A percentile compares a stretch with the other conserved stretches of the same genome.
Conservation (phyloP, 2,797 vertebrate genomes). For the Sebastiscus tertius region DNA sequence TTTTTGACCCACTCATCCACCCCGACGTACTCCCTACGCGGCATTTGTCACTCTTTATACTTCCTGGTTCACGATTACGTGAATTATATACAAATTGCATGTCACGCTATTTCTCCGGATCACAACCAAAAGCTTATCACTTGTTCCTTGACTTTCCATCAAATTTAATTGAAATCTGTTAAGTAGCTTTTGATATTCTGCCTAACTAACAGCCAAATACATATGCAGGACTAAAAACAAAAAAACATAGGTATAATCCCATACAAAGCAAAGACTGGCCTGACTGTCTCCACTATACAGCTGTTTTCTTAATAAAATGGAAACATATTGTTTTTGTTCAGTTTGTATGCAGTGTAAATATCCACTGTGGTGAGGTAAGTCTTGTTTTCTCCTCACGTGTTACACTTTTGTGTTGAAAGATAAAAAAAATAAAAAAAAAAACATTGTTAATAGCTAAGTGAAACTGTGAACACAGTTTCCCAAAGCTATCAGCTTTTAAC, state of each 20-base stretch:
- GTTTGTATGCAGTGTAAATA: constrained; percentile 24
- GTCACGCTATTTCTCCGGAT: neutral
- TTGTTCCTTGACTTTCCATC: neutral
- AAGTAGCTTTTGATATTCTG: neutral
- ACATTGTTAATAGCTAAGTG: constrained; percentile 65
- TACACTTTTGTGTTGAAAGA: constrained; percentile 50
- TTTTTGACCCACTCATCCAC: no score
- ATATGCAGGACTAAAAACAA: neutral
- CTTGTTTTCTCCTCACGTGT: constrained; percentile 40
- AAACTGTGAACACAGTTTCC: constrained; percentile 81
- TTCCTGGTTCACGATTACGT: no score
- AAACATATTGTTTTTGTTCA: constrained; percentile 9
- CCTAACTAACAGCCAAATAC: neutral
- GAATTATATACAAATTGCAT: neutral
- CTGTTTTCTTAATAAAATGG: constrained; percentile 3
- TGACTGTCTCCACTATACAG: neutral
- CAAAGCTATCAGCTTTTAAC: constrained; percentile 83
- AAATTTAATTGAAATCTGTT: neutral
- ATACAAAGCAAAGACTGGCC: constrained; percentile 18
- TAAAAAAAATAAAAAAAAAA: constrained; percentile 22
- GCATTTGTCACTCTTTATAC: no score
- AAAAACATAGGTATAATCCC: neutral
- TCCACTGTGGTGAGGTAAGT: constrained; percentile 21
- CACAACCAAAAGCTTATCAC: neutral
- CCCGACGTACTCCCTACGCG: no score